These are phyloP conservation scores for Neodon shergylaensis DNA, from an alignment of 2,113 vertebrate species.

Conservation along the genomic window DNA sequence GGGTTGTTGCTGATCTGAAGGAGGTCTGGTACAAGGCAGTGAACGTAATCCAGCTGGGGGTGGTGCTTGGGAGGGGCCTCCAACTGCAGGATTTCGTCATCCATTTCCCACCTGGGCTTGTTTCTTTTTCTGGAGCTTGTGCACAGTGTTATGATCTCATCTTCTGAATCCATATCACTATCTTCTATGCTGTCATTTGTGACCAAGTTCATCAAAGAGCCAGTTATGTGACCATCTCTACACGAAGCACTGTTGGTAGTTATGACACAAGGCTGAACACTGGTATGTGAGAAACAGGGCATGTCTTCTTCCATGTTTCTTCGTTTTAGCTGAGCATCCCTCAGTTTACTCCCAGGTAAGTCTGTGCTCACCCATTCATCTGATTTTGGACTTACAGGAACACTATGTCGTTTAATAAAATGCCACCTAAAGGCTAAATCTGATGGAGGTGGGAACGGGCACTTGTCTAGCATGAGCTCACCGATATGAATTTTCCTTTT, in stretches of 20 bases:
- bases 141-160: conserved; percentile 85
- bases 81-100: conserved; percentile 85
- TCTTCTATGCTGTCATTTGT: conserved; percentile 86
- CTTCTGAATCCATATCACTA: conserved; percentile 91
- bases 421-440: conserved; percentile 97
- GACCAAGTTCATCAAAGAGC: conserved; percentile 73
- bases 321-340: conserved; percentile 78
- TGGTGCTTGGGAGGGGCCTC: conserved; percentile 87
- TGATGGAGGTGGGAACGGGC: conserved; percentile 94
- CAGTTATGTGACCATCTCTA: conserved; percentile 64
- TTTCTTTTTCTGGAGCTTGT: conserved; percentile 88
- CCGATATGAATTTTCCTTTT: conserved; percentile 97
- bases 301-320: conserved; percentile 66
- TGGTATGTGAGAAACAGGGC: conserved; percentile 80
- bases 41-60: conserved; percentile 91
- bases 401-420: conserved; percentile 93
- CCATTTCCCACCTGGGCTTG: conserved; percentile 89
- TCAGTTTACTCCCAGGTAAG: conserved; percentile 78
- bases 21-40: conserved; percentile 96
- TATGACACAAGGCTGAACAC: conserved; percentile 74
- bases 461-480: conserved; percentile 97
- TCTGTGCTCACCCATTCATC: conserved; percentile 86
- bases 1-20: conserved; percentile 97
- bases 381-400: conserved; percentile 81
- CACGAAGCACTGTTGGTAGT: conserved; percentile 66